Evolutionary conservation across 1,140 invertebrate genomes (phyloP).

Genomic region (Diorhabda elongata): DNA sequence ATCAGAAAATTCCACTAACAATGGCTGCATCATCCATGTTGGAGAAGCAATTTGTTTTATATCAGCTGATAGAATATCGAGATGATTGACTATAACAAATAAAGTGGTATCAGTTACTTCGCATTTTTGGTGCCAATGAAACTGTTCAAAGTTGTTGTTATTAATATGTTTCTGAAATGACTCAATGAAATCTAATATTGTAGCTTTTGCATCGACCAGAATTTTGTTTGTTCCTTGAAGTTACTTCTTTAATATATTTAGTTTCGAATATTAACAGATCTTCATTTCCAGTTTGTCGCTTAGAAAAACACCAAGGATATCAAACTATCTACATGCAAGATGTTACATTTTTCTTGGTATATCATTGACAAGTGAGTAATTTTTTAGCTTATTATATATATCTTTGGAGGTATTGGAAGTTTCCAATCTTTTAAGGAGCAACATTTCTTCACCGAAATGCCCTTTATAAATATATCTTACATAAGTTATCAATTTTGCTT

Average conservation of each 20-base stretch:
- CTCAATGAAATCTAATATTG: conserved; percentile 26
- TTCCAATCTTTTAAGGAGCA: conserved; percentile 38
- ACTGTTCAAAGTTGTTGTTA: conserved; percentile 28
- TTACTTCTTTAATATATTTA: conserved; percentile 34
- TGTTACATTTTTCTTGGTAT: conserved; percentile 24
- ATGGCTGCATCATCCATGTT: conserved; percentile 23
- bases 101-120: conserved; percentile 24
- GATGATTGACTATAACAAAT: conserved; percentile 22
- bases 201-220: conserved; percentile 25
- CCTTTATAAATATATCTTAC: conserved; percentile 30
- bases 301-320: conserved; percentile 31
- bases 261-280: conserved; percentile 29
- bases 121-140: conserved; percentile 27
- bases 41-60: conserved; percentile 26
- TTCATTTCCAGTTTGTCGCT: conserved; percentile 31
- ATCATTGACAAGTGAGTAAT: conserved; percentile 24
- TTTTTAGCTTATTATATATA: conserved; percentile 27
- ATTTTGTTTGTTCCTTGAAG: conserved; percentile 30
- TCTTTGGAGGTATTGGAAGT: conserved; percentile 34
- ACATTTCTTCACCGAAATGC: conserved; percentile 30
- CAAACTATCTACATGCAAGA: conserved; percentile 25
- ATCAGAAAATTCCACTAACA: conserved; percentile 29
- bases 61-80: conserved; percentile 25
- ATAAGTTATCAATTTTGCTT: conserved; percentile 23
- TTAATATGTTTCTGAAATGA: conserved; percentile 29